Evolutionary conservation across 2,888 invertebrate species (phyloP).

Genomic region (Dryocosmus kuriphilus): DNA sequence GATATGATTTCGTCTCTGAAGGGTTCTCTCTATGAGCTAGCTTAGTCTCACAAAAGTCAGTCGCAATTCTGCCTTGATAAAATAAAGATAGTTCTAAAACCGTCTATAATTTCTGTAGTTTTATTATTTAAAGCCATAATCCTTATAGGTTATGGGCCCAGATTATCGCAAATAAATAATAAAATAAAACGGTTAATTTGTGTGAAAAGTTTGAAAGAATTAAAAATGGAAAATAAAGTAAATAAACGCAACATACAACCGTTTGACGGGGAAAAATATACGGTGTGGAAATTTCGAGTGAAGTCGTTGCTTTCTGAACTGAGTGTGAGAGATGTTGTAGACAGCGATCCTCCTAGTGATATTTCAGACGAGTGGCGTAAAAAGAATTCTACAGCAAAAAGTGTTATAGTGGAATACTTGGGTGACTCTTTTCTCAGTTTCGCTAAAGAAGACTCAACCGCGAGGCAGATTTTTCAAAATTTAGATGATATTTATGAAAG

Average conservation of each 20-base stretch:
- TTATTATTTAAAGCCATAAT: no score
- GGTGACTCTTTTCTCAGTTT: slow-evolving; percentile 41
- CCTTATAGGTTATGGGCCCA: no score
- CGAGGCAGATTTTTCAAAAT: no score
- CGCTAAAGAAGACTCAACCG: slow-evolving; percentile 37
- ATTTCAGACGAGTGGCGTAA: neutral
- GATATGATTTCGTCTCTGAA: no score
- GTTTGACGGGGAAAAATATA: slow-evolving; percentile 13
- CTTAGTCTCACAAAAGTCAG: no score
- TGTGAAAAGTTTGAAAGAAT: no score
- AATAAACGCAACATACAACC: slow-evolving; percentile 3
- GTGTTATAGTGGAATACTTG: slow-evolving; percentile 47
- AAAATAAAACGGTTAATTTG: no score
- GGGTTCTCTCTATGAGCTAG: no score
- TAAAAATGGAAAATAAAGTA: neutral
- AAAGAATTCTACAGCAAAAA: slow-evolving; percentile 30
- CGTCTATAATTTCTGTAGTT: no score
- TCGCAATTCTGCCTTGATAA: no score
- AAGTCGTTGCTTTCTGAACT: neutral
- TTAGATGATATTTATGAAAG: slow-evolving; percentile 53
- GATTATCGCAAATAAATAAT: no score
- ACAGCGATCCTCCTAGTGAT: neutral
- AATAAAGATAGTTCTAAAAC: no score
- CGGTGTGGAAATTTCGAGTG: slow-evolving; percentile 27
- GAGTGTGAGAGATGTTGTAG: neutral